Base-by-base conservation (phyloP, 2,113 vertebrate genomes). In the Arenaria interpres region DNA sequence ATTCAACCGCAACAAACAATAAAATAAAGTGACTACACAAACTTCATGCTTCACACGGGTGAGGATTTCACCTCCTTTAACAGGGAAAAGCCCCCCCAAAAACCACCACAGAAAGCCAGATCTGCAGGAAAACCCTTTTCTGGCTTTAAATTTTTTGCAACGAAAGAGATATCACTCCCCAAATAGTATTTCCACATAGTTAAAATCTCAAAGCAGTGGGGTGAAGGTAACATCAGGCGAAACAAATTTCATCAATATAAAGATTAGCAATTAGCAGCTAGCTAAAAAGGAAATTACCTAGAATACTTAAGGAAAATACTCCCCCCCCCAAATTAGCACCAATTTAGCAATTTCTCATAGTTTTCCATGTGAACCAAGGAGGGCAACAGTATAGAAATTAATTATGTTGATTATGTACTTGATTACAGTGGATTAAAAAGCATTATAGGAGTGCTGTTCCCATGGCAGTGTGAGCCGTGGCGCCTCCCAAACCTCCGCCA, bases 321-420 rank as follows among this genome's bases (percentile, higher is more conserved):
- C 39, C 41, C n/a, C 27, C n/a, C 45, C 4, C 19, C 10, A 11
- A 93, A 82, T 74, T 57, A 85, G 41, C 90, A 92, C n/a, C 5
- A 39, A 73, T 85, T 72, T 84, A 93, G 72, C 63, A 66, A 32
- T 78, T 88, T n/a, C 5, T 62, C 72, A 27, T 77, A 48, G 69
- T 39, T 79, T 96, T 95, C 77, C 86, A 85, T 51, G 84, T 75
- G 51, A 89, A 81, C 7, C 76, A 73, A 56, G 59, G 66, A 83
- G 62, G 85, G 75, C 45, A 85, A 45, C n/a, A 78, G 85, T 72
- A 93, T 50, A 88, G 92, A 87, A 95, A 91, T 92, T 95, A 94
- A 89, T 91, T 39, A 66, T 68, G 67, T 62, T 80, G 84, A 89
- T 90, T 90, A 92, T 62, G 84, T 63, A 83, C 66, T 91, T 82